These are phyloP conservation scores for Piscicola geometra DNA, from an alignment of 2,888 invertebrate genomes.

Conservation along the genomic window DNA sequence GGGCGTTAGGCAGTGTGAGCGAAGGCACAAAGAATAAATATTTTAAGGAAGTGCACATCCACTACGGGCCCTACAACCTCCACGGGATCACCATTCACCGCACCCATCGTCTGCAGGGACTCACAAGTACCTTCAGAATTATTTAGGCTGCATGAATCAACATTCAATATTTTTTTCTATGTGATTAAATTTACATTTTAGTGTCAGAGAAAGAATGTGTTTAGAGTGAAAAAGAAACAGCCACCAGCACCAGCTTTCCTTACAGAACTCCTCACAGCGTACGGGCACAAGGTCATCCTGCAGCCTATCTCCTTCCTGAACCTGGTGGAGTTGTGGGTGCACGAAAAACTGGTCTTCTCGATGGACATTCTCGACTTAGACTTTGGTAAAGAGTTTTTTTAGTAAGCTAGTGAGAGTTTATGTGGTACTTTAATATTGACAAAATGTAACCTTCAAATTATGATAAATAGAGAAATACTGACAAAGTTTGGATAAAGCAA, in stretches of 20 bases:
- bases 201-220: too few species aligned
- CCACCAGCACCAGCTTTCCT: too few species aligned
- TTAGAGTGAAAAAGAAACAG: too few species aligned
- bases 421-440: not conserved
- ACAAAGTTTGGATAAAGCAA: too few species aligned
- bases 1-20: too few species aligned
- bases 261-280: slow-evolving; percentile 15
- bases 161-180: not conserved
- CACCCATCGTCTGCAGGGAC: slow-evolving; percentile 18
- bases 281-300: slow-evolving; percentile 24
- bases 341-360: slow-evolving; percentile 23
- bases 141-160: too few species aligned
- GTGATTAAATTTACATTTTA: not conserved
- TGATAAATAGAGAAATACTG: too few species aligned
- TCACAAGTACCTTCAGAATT: too few species aligned
- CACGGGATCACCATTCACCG: slow-evolving; percentile 17
- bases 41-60: slow-evolving; percentile 1
- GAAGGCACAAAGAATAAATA: not conserved
- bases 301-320: slow-evolving; percentile 2
- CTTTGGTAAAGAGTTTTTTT: slow-evolving; percentile 8
- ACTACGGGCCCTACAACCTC: slow-evolving; percentile 23
- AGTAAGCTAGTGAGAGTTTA: not conserved
- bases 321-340: slow-evolving; percentile 27
- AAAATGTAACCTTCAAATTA: too few species aligned
- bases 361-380: slow-evolving; percentile 25